Percentiles rank a stretch among this genome's conserved stretches.
Evolutionary conservation across 2,797 vertebrate genomes (phyloP).

Genomic region (Danionella dracula): DNA sequence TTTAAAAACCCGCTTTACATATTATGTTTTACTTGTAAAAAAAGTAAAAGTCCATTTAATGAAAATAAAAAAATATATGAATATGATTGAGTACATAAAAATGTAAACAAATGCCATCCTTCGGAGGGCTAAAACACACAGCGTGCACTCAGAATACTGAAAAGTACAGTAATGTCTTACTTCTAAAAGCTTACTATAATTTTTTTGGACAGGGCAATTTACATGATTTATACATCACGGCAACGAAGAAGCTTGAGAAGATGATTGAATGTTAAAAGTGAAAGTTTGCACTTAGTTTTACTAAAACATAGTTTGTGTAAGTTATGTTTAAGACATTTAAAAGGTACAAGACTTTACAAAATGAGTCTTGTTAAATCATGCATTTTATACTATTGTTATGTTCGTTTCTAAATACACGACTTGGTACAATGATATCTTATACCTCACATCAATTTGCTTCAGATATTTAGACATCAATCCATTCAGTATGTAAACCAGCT

Average conservation of each 20-base stretch:
- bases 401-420: no score
- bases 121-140: background rate
- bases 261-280: background rate
- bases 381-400: no score
- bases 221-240: background rate
- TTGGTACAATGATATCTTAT: no score
- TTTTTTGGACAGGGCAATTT: background rate
- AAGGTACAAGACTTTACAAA: no score
- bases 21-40: background rate
- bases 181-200: background rate
- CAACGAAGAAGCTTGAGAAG: background rate
- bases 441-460: no score
- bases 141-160: conserved; percentile 15
- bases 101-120: no score
- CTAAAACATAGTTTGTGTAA: background rate
- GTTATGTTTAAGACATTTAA: no score
- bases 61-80: background rate
- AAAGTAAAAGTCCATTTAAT: background rate
- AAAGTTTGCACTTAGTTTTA: background rate
- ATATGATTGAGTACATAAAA: conserved; percentile 4
- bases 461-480: no score
- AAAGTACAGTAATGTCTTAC: background rate
- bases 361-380: no score
- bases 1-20: background rate
- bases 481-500: no score